Conservation (phyloP, 2,888 invertebrate genomes). For the Papilio protenor region DNA sequence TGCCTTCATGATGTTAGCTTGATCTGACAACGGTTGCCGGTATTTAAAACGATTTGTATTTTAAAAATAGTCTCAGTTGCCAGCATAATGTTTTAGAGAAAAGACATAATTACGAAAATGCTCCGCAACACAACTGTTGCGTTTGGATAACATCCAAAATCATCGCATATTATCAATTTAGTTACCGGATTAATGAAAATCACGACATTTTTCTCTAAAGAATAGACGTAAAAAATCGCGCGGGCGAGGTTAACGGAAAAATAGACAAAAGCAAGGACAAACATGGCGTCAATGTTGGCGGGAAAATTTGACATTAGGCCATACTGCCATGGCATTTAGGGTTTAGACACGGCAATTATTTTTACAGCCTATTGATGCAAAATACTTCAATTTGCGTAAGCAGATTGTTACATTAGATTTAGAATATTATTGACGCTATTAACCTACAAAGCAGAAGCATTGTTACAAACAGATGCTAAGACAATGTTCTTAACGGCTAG, state of each 20-base stretch:
- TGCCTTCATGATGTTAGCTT: neutral
- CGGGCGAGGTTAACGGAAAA: conserved; percentile 37
- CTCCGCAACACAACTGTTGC: conserved; percentile 70
- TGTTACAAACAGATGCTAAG: conserved; percentile 16
- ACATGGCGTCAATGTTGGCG: conserved; percentile 28
- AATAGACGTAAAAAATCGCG: conserved; percentile 30
- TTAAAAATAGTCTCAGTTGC: conserved; percentile 72
- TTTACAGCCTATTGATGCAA: conserved; percentile 10
- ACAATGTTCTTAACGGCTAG: neutral
- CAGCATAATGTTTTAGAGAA: conserved; percentile 67
- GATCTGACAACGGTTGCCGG: conserved; percentile 34
- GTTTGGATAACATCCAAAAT: conserved; percentile 79
- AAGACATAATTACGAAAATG: conserved; percentile 78
- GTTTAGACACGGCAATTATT: neutral
- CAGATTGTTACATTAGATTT: conserved; percentile 8
- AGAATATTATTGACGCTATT: neutral
- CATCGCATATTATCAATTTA: conserved; percentile 70
- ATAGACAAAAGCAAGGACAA: conserved; percentile 32
- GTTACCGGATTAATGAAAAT: conserved; percentile 77
- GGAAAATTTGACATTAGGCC: conserved; percentile 18
- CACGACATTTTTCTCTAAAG: conserved; percentile 41
- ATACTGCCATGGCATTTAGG: neutral
- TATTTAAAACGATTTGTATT: conserved; percentile 59
- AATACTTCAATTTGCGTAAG: neutral
- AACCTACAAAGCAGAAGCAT: neutral